phyloP scores from a whole-genome alignment of 2,888 invertebrate genomes.

The Drosophila neonasuta region DNA sequence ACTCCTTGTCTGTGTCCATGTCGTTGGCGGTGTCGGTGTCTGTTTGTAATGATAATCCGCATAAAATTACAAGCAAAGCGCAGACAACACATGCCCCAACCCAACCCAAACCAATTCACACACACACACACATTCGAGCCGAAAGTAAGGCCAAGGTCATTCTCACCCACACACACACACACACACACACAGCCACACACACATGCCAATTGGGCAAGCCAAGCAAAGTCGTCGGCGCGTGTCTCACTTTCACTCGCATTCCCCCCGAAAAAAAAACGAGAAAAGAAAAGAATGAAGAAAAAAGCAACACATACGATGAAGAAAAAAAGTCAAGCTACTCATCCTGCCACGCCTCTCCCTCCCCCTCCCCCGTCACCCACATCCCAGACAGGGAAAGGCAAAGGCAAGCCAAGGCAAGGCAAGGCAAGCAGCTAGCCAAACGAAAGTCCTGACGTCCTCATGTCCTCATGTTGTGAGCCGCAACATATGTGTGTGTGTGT shows the following conservation, averaged over 20 bases:
- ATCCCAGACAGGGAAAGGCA: slow-evolving; percentile 2
- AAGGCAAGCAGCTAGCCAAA: slow-evolving; percentile 51
- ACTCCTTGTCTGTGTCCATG: slow-evolving; percentile 17
- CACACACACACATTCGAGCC: slow-evolving; percentile 39
- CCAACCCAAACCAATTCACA: slow-evolving; percentile 5
- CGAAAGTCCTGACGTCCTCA: slow-evolving; percentile 44
- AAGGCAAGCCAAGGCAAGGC: neutral
- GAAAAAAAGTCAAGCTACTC: slow-evolving; percentile 30
- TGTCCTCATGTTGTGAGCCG: slow-evolving; percentile 42
- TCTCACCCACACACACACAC: slow-evolving; percentile 48
- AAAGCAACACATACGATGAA: slow-evolving; percentile 7
- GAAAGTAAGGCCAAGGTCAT: slow-evolving; percentile 75
- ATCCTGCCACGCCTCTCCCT: neutral
- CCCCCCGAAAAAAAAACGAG: slow-evolving; percentile 30
- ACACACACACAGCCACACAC: slow-evolving; percentile 29
- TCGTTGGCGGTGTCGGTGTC: slow-evolving; percentile 39
- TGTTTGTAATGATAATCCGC: slow-evolving; percentile 79
- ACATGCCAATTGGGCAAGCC: slow-evolving; percentile 63
- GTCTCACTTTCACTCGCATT: slow-evolving; percentile 66
- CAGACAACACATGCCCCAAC: slow-evolving; percentile 61
- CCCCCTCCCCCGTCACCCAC: slow-evolving; percentile 10
- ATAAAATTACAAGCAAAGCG: slow-evolving; percentile 78
- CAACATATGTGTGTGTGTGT: slow-evolving; percentile 44
- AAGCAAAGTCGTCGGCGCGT: slow-evolving; percentile 66
- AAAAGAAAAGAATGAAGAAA: slow-evolving; percentile 23